A percentile compares a stretch with the other conserved stretches of the same genome.
These are phyloP conservation scores for Ophion costatus DNA, from an alignment of 2,888 invertebrate species.

Conservation along the genomic window DNA sequence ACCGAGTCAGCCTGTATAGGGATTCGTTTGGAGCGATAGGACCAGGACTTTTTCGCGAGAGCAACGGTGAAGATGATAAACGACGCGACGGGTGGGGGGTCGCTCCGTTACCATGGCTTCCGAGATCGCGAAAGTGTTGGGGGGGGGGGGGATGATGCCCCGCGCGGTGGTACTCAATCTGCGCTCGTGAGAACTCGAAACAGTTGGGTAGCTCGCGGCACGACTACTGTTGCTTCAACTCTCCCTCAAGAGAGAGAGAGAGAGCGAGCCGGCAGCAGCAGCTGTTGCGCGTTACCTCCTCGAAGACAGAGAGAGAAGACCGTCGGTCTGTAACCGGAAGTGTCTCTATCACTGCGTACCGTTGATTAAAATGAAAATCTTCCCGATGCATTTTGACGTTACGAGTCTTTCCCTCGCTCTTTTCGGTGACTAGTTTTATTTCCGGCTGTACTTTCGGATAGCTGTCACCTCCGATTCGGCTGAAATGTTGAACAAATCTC, in stretches of 20 bases:
- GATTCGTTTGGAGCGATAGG: no score
- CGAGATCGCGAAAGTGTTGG: neutral
- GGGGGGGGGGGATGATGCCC: no score
- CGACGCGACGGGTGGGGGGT: neutral
- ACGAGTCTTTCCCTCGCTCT: neutral
- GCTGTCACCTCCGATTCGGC: no score
- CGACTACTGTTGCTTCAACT: no score
- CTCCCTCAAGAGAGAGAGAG: neutral
- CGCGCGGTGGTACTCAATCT: no score
- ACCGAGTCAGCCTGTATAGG: no score
- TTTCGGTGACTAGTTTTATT: neutral
- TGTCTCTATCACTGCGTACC: conserved; percentile 17
- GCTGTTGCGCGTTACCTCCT: conserved; percentile 74
- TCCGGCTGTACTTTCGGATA: no score
- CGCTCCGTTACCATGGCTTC: neutral
- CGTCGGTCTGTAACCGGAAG: conserved; percentile 73
- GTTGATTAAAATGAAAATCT: no score
- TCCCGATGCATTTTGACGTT: no score
- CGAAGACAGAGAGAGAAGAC: conserved; percentile 55
- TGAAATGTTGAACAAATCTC: no score
- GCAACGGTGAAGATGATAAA: neutral
- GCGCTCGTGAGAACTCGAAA: no score
- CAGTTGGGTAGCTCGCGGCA: no score
- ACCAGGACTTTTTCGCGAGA: neutral
- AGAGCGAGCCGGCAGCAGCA: conserved; percentile 54